phyloP scores from a whole-genome alignment of 1,140 invertebrate genomes.

The Ephestia elutella region DNA sequence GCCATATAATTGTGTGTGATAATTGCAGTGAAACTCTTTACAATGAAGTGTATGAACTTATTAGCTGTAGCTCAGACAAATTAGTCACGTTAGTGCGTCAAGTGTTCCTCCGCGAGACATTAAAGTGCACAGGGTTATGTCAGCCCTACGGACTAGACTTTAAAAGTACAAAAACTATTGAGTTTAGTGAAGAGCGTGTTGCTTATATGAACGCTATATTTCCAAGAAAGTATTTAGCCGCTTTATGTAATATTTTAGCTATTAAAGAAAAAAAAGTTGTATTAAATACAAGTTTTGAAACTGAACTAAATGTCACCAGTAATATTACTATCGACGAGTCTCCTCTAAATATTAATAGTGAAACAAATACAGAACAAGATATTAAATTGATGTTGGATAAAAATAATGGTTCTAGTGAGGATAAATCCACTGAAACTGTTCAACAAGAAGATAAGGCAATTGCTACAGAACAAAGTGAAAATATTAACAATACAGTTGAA shows the following conservation, averaged over 20 bases:
- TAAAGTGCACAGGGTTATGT: slow-evolving; percentile 76
- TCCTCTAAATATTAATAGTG: slow-evolving; percentile 45
- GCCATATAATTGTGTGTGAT: slow-evolving; percentile 81
- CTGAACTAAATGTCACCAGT: slow-evolving; percentile 66
- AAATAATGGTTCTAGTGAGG: slow-evolving; percentile 40
- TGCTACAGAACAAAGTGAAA: slow-evolving; percentile 43
- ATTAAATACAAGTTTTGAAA: slow-evolving; percentile 77
- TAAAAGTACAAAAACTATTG: slow-evolving; percentile 70
- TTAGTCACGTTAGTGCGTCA: slow-evolving; percentile 75
- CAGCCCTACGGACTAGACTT: slow-evolving; percentile 76
- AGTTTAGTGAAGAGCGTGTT: slow-evolving; percentile 60
- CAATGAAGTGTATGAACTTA: slow-evolving; percentile 78
- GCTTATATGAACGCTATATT: slow-evolving; percentile 78
- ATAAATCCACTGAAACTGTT: slow-evolving; percentile 41
- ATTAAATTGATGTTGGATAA: slow-evolving; percentile 49
- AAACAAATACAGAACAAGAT: slow-evolving; percentile 52
- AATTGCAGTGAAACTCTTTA: slow-evolving; percentile 81
- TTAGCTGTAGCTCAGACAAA: slow-evolving; percentile 77
- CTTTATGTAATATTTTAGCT: slow-evolving; percentile 84
- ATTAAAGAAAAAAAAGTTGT: slow-evolving; percentile 80
- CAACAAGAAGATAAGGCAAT: slow-evolving; percentile 41
- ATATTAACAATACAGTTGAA: slow-evolving; percentile 29
- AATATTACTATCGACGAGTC: slow-evolving; percentile 70
- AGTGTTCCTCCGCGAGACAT: slow-evolving; percentile 72
- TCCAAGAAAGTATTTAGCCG: slow-evolving; percentile 79